These are phyloP conservation scores for Drosophila pseudotakahashii DNA, from an alignment of 2,888 invertebrate genomes.

Conservation along the genomic window DNA sequence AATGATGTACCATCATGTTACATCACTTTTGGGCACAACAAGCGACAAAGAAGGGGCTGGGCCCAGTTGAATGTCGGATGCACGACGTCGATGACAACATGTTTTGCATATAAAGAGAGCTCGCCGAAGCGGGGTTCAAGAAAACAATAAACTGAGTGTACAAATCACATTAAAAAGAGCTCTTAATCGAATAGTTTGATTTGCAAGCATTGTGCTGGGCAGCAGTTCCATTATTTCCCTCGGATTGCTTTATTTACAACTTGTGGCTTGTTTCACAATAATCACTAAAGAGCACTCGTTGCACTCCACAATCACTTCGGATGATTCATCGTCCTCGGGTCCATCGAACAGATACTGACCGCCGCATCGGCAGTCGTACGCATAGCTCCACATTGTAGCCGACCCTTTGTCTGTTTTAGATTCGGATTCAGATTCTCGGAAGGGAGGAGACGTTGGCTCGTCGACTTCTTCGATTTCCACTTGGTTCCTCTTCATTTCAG, in stretches of 20 bases:
- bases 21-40: slow-evolving; percentile 61
- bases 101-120: slow-evolving; percentile 50
- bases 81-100: slow-evolving; percentile 48
- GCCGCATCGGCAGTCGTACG: slow-evolving; percentile 90
- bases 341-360: slow-evolving; percentile 84
- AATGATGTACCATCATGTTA: slow-evolving; percentile 51
- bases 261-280: slow-evolving; percentile 70
- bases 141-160: slow-evolving; percentile 57
- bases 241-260: slow-evolving; percentile 24
- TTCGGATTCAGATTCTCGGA: slow-evolving; percentile 7
- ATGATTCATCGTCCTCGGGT: slow-evolving; percentile 61
- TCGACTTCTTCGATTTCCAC: slow-evolving; percentile 43
- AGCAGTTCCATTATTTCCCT: slow-evolving; percentile 14
- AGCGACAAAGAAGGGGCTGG: slow-evolving; percentile 39
- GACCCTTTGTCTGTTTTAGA: slow-evolving; percentile 53
- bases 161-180: slow-evolving; percentile 11
- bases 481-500: slow-evolving; percentile 84
- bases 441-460: slow-evolving; percentile 1
- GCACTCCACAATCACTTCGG: slow-evolving; percentile 87
- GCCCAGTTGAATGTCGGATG: slow-evolving; percentile 12
- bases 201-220: slow-evolving; percentile 11
- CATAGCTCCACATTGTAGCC: slow-evolving; percentile 59
- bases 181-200: slow-evolving; percentile 22
- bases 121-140: slow-evolving; percentile 50
- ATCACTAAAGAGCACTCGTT: slow-evolving; percentile 91